These are phyloP conservation scores for Drosophila ohnishii DNA, from an alignment of 1,140 invertebrate genomes.

Conservation along the genomic window DNA sequence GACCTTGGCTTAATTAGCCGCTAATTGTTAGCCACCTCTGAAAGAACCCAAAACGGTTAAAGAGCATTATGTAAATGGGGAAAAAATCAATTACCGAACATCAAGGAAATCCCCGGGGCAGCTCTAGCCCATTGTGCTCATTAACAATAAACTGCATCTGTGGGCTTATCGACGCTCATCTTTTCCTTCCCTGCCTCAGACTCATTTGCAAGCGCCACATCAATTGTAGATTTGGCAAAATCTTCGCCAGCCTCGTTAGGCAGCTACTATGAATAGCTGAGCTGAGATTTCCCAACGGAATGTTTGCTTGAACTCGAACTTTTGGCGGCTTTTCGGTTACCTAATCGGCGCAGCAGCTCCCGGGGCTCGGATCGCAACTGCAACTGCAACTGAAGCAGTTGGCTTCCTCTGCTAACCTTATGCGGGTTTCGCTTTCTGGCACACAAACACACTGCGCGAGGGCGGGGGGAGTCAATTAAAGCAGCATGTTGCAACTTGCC, in stretches of 20 bases:
- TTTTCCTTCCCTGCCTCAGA: constrained; percentile 2
- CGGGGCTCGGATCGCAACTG: constrained; percentile 42
- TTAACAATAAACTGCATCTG: constrained; percentile 24
- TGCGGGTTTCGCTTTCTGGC: constrained; percentile 53
- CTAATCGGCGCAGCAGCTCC: constrained; percentile 52
- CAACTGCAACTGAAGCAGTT: constrained; percentile 39
- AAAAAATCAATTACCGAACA: constrained; percentile 20
- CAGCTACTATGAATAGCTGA: background rate
- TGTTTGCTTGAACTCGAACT: constrained; percentile 79
- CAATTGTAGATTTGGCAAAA: constrained; percentile 43
- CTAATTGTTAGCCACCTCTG: constrained; percentile 28
- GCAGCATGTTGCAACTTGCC: constrained; percentile 65
- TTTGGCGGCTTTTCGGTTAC: constrained; percentile 62
- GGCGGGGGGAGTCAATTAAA: constrained; percentile 67
- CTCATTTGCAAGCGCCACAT: constrained; percentile 29
- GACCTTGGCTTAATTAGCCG: constrained; percentile 55
- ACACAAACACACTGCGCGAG: constrained; percentile 66
- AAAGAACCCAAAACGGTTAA: constrained; percentile 2
- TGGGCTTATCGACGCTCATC: constrained; percentile 11
- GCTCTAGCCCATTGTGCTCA: constrained; percentile 8
- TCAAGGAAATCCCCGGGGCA: constrained; percentile 28
- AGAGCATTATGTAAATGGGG: background rate
- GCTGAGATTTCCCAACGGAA: constrained; percentile 48
- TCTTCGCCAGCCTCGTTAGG: constrained; percentile 39
- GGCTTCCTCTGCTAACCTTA: constrained; percentile 70